Conservation (phyloP, 2,888 invertebrate genomes). For the Acheta domesticus region DNA sequence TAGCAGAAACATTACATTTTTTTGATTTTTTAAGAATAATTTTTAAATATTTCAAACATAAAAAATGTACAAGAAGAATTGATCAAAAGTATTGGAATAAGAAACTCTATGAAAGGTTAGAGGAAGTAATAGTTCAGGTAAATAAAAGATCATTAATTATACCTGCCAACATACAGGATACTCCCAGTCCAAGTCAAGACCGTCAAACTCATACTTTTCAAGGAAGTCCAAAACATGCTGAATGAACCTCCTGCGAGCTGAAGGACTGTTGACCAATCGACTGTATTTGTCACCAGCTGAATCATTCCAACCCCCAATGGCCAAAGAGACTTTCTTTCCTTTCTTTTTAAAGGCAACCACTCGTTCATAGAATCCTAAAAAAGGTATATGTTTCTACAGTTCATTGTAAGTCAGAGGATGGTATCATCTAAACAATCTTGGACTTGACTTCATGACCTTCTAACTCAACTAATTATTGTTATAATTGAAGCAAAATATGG, state of each 20-base stretch:
- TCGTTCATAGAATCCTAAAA: constrained; percentile 74
- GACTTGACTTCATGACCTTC: neutral
- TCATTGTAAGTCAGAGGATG: neutral
- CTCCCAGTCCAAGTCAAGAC: constrained; percentile 94
- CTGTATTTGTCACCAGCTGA: constrained; percentile 88
- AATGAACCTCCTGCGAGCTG: constrained; percentile 70
- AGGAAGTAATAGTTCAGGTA: too few relatives aligned
- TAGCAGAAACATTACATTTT: too few relatives aligned
- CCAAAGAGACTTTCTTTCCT: constrained; percentile 80
- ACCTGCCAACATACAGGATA: constrained; percentile 89
- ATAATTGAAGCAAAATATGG: too few relatives aligned
- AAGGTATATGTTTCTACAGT: neutral
- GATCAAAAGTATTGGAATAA: too few relatives aligned
- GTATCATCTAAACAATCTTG: neutral
- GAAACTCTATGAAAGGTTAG: too few relatives aligned
- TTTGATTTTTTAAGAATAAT: too few relatives aligned
- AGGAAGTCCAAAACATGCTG: constrained; percentile 71
- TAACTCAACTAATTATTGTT: too few relatives aligned
- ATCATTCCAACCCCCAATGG: constrained; percentile 95
- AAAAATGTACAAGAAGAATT: too few relatives aligned
- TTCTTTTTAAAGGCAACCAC: constrained; percentile 74
- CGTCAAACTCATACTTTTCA: constrained; percentile 79
- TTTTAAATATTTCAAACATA: too few relatives aligned
- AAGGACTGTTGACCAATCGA: constrained; percentile 71
- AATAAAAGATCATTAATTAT: constrained; percentile 27